phyloP scores from a whole-genome alignment of 2,888 invertebrate genomes.

The Netelia virgata region DNA sequence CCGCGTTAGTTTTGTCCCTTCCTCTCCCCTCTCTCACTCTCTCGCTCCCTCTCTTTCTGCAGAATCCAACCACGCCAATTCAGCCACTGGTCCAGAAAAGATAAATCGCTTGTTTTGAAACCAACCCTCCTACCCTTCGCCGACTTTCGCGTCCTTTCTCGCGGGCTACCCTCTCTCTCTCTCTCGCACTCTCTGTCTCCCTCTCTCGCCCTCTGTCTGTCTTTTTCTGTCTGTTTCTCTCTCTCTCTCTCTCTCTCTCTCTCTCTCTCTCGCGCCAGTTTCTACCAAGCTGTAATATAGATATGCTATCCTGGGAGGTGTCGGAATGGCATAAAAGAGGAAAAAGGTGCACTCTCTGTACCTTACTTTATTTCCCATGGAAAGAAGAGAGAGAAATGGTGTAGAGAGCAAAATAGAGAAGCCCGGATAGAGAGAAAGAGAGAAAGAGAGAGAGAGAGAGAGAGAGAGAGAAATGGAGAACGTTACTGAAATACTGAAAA shows the following conservation, averaged over 20 bases:
- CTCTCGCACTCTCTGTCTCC: neutral
- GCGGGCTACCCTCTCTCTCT: conserved; percentile 11
- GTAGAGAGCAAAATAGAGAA: neutral
- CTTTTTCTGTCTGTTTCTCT: neutral
- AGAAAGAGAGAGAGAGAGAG: conserved; percentile 13
- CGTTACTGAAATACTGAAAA: conserved; percentile 57
- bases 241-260: neutral
- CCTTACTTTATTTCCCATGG: conserved; percentile 55
- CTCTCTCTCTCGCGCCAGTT: conserved; percentile 30
- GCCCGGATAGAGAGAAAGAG: neutral
- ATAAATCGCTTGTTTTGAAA: conserved; percentile 83
- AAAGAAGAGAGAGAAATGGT: conserved; percentile 34
- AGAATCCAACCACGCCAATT: conserved; percentile 74
- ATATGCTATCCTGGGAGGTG: conserved; percentile 21
- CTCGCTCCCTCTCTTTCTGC: conserved; percentile 21
- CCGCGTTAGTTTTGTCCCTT: conserved; percentile 12
- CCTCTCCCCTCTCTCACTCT: conserved; percentile 9
- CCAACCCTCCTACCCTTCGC: conserved; percentile 59
- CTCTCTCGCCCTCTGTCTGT: conserved; percentile 7
- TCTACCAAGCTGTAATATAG: conserved; percentile 29
- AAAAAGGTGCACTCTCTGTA: conserved; percentile 47
- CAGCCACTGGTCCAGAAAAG: conserved; percentile 80
- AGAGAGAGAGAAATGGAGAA: conserved; percentile 16
- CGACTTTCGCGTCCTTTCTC: conserved; percentile 17
- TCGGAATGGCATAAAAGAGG: conserved; percentile 41